These are phyloP conservation scores for Anas capensis DNA, from an alignment of 2,797 vertebrate species.

Conservation along the genomic window DNA sequence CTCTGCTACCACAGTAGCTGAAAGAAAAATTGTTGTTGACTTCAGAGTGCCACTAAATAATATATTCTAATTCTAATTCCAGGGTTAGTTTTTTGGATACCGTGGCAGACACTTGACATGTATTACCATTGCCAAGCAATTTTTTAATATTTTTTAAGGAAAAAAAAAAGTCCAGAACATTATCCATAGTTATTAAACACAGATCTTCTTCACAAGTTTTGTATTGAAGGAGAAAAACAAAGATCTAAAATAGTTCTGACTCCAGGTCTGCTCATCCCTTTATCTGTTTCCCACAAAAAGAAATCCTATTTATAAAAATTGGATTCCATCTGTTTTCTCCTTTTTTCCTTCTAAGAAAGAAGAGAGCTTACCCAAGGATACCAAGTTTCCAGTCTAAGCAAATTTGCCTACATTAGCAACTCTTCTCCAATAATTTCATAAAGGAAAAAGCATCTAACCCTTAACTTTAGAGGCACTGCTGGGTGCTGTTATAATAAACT, in stretches of 20 bases:
- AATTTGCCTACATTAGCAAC: background rate
- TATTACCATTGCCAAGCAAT: background rate
- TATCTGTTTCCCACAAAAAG: background rate
- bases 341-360: background rate
- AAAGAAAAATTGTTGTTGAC: background rate
- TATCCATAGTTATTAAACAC: background rate
- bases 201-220: background rate
- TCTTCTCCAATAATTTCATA: background rate
- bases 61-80: background rate
- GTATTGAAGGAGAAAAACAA: background rate
- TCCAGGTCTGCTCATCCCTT: background rate
- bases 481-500: background rate
- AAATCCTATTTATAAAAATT: background rate
- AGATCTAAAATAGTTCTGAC: background rate
- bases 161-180: no score
- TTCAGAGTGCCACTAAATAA: background rate
- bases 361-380: background rate
- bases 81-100: background rate
- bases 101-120: background rate
- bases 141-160: background rate
- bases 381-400: background rate
- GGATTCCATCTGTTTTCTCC: background rate
- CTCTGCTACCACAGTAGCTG: background rate
- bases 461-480: background rate
- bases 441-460: background rate